These are phyloP conservation scores for Scleropages formosus DNA, from an alignment of 2,797 vertebrate genomes.

Conservation along the genomic window DNA sequence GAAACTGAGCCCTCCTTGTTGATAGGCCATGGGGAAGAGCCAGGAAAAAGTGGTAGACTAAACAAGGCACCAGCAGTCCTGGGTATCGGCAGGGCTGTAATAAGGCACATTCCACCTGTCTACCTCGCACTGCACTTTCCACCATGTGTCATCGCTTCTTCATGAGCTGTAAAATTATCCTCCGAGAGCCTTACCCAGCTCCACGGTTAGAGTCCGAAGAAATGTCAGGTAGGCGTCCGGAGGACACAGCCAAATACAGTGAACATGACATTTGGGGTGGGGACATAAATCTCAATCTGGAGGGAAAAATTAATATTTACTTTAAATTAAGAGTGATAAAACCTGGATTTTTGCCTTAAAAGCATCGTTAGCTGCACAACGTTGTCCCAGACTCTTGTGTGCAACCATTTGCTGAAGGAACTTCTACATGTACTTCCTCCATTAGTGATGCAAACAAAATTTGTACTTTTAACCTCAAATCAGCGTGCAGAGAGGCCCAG, in stretches of 20 bases:
- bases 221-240: not conserved
- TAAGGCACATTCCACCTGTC: slow-evolving; percentile 47
- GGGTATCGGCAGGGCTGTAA: slow-evolving; percentile 45
- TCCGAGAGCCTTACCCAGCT: not conserved
- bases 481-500: too few relatives aligned
- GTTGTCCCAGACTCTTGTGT: too few relatives aligned
- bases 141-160: not conserved
- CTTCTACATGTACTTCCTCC: too few relatives aligned
- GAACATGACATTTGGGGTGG: not conserved
- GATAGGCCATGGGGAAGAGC: slow-evolving; percentile 32
- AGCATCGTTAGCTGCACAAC: too few relatives aligned
- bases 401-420: too few relatives aligned
- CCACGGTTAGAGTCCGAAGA: too few relatives aligned
- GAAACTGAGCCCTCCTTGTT: slow-evolving; percentile 51
- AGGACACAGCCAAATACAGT: not conserved
- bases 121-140: slow-evolving; percentile 28
- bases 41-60: slow-evolving; percentile 47
- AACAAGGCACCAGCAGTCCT: slow-evolving; percentile 67
- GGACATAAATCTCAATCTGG: not conserved
- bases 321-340: not conserved
- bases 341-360: not conserved
- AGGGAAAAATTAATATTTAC: not conserved
- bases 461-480: too few relatives aligned
- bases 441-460: too few relatives aligned
- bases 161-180: not conserved